Base-by-base conservation (phyloP, 1,140 invertebrate genomes). In the Cepaea nemoralis region DNA sequence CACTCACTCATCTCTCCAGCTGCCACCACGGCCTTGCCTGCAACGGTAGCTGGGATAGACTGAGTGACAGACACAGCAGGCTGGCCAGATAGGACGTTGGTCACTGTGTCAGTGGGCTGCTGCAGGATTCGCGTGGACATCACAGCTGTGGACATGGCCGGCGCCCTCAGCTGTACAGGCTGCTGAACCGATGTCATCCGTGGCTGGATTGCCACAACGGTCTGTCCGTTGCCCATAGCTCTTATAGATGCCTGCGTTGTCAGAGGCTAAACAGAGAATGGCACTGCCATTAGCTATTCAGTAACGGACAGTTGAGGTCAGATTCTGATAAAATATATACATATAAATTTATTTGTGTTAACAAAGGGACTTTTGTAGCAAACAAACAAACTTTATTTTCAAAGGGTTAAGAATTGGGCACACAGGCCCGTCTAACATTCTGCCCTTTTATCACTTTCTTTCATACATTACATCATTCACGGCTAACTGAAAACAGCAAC, bases 1-100 rank as follows among this genome's bases (percentile, higher is more conserved):
- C 42, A 45, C 77, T 48, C 69, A 80, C 77, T 80, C 77, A 80
- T 80, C 24, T 80, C 77, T 33, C 10, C 40, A 70, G 77, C 0
- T 27, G 63, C 40, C 24, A 45, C 5, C 31, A 31, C 59, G 5
- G 76, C 27, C 3, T 16, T 33, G 50, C n/a, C 10, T 6, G 42
- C 16, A 16, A 6, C 42, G 3, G 67, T 70, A 42, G 31, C 6
- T 42, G 45, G 6, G 12, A 12, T 35, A 24, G 76, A 16, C 40
- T 77, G 74, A 33, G 14, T 39, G 37, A 59, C 71, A 59, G 74
- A 12, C 19, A 27, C 10, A 19, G 50, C 35, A 5, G 76, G 19
- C 16, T 59, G 77, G 6, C 77, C n/a, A n/a, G 37, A 42, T 69
- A 40, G 6, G 6, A 31, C 40, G 2, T 27, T 24, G 6, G 27